Evolutionary conservation across 1,140 invertebrate species (phyloP).

Genomic region (Antheraea pernyi): DNA sequence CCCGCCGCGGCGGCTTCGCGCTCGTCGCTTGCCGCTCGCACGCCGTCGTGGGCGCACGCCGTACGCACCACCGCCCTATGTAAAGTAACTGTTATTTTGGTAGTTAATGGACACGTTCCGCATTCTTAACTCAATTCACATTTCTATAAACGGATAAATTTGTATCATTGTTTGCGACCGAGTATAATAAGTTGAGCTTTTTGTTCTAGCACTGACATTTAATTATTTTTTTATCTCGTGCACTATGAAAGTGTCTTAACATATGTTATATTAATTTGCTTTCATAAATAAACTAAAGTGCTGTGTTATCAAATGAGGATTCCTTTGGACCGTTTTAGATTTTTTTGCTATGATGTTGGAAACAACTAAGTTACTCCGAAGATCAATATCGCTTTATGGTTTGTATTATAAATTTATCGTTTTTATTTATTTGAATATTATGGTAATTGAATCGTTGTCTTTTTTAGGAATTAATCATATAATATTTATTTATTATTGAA

Average conservation of each 20-base stretch:
- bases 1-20: slow-evolving; percentile 74
- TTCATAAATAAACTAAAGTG: slow-evolving; percentile 64
- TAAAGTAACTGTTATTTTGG: slow-evolving; percentile 75
- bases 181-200: slow-evolving; percentile 15
- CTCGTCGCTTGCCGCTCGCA: slow-evolving; percentile 49
- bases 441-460: neutral
- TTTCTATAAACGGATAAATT: slow-evolving; percentile 39
- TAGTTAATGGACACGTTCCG: slow-evolving; percentile 72
- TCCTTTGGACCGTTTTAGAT: slow-evolving; percentile 12
- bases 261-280: slow-evolving; percentile 40
- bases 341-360: slow-evolving; percentile 63
- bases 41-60: slow-evolving; percentile 50
- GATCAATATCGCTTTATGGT: slow-evolving; percentile 67
- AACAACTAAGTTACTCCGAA: slow-evolving; percentile 60
- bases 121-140: slow-evolving; percentile 60
- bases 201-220: neutral
- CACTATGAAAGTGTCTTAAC: slow-evolving; percentile 41
- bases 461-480: neutral
- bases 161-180: slow-evolving; percentile 30
- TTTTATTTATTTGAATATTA: neutral
- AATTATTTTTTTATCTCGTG: slow-evolving; percentile 5
- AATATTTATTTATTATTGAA: neutral
- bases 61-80: slow-evolving; percentile 63
- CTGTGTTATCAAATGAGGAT: slow-evolving; percentile 57
- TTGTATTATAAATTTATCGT: slow-evolving; percentile 27